Conservation (phyloP, 2,113 vertebrate genomes). For the Haemorhous mexicanus region DNA sequence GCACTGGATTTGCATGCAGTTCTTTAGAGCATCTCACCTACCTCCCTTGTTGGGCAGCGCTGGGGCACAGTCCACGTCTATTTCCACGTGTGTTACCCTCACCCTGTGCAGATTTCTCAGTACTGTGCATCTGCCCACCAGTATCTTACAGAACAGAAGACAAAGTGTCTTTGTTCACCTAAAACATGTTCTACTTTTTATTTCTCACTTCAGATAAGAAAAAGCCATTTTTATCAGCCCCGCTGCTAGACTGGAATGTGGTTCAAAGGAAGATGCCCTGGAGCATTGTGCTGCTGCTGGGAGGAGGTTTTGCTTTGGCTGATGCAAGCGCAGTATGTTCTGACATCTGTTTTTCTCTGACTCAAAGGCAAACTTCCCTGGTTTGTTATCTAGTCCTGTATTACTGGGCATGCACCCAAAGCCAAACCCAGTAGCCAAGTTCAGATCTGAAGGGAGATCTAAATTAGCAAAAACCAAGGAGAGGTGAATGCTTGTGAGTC, state of each 20-base stretch:
- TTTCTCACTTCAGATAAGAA: conserved; percentile 68
- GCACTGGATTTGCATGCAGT: background rate
- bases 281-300: conserved; percentile 92
- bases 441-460: background rate
- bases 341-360: background rate
- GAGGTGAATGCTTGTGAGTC: background rate
- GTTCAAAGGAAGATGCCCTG: conserved; percentile 91
- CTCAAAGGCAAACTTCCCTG: background rate
- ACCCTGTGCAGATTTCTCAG: background rate
- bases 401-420: conserved; percentile 45
- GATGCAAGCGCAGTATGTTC: conserved; percentile 89
- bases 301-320: conserved; percentile 96
- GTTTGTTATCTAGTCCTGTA: conserved; percentile 24
- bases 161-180: background rate
- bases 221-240: conserved; percentile 64
- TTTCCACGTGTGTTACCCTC: background rate
- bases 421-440: background rate
- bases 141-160: background rate
- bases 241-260: conserved; percentile 88
- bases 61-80: background rate
- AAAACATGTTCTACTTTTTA: background rate
- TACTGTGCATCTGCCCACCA: background rate
- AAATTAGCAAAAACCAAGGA: background rate
- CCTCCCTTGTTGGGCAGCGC: background rate
- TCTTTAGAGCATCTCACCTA: background rate